These are phyloP conservation scores for Lagria hirta DNA, from an alignment of 2,888 invertebrate species.

Conservation along the genomic window DNA sequence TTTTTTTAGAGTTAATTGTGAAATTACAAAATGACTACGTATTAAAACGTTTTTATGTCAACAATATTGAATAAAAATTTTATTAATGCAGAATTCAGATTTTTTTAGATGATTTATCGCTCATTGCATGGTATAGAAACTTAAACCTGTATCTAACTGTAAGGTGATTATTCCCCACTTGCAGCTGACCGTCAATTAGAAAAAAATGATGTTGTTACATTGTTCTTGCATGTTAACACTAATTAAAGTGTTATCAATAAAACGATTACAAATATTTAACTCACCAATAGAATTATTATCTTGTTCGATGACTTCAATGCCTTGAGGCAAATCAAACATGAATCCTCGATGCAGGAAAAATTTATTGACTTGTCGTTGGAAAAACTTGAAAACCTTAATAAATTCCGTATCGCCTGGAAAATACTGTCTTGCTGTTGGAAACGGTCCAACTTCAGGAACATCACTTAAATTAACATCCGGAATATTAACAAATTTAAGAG, in stretches of 20 bases:
- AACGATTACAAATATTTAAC: neutral
- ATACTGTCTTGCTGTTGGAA: slow-evolving; percentile 31
- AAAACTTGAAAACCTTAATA: slow-evolving; percentile 44
- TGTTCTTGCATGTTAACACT: slow-evolving; percentile 1
- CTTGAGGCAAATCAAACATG: slow-evolving; percentile 41
- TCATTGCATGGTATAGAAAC: no score
- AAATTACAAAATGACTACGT: no score
- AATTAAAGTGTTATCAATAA: neutral
- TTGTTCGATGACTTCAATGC: slow-evolving; percentile 32
- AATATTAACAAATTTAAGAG: slow-evolving; percentile 40
- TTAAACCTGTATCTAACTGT: no score
- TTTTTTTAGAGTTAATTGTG: no score
- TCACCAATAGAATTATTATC: slow-evolving; percentile 5
- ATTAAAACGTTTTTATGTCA: no score
- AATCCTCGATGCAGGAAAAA: slow-evolving; percentile 43
- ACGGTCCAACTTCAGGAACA: slow-evolving; percentile 17
- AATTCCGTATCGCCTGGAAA: slow-evolving; percentile 38
- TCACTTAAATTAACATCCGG: slow-evolving; percentile 25
- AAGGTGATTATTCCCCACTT: no score
- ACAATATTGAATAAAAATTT: no score
- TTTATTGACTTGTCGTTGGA: slow-evolving; percentile 39
- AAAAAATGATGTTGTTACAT: no score
- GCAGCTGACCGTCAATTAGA: no score
- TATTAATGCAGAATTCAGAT: no score
- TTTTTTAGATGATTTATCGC: no score